Conservation (phyloP, 64 coral and sea anemone species). For the Montipora foliosa region DNA sequence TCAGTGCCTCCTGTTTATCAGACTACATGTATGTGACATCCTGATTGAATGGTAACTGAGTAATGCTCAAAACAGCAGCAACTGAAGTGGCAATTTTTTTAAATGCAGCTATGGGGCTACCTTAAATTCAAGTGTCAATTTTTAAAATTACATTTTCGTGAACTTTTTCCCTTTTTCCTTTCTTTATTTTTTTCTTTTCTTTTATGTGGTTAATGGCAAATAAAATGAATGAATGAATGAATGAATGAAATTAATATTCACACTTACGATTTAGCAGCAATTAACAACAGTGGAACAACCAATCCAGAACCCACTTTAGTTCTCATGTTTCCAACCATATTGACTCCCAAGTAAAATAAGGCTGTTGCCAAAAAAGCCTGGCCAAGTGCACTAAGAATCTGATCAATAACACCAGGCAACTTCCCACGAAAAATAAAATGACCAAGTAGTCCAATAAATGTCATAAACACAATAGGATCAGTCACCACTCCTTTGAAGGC, state of each 20-base stretch:
- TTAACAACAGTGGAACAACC: slow-evolving; percentile 78
- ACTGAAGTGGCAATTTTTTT: no score
- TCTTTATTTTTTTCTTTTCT: no score
- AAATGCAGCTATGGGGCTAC: no score
- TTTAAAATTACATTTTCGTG: no score
- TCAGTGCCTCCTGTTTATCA: no score
- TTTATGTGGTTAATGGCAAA: no score
- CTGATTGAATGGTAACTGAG: no score
- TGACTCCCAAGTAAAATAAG: slow-evolving; percentile 90
- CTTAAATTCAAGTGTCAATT: no score
- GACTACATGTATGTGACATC: no score
- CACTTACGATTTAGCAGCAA: slow-evolving; percentile 88
- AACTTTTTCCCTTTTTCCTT: no score
- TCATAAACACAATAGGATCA: slow-evolving; percentile 81
- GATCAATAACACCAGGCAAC: slow-evolving; percentile 38
- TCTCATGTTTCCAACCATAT: slow-evolving; percentile 93
- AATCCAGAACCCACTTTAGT: slow-evolving; percentile 75
- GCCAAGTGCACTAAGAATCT: slow-evolving; percentile 68
- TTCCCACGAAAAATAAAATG: slow-evolving; percentile 69
- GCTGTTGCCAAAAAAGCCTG: slow-evolving; percentile 84
- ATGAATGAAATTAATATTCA: background rate
- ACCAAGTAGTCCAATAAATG: slow-evolving; percentile 77
- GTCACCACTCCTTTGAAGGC: slow-evolving; percentile 73
- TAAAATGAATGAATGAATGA: background rate
- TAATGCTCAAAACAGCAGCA: no score